Conservation (phyloP, 2,797 vertebrate species). For the Peromyscus aztecus region DNA sequence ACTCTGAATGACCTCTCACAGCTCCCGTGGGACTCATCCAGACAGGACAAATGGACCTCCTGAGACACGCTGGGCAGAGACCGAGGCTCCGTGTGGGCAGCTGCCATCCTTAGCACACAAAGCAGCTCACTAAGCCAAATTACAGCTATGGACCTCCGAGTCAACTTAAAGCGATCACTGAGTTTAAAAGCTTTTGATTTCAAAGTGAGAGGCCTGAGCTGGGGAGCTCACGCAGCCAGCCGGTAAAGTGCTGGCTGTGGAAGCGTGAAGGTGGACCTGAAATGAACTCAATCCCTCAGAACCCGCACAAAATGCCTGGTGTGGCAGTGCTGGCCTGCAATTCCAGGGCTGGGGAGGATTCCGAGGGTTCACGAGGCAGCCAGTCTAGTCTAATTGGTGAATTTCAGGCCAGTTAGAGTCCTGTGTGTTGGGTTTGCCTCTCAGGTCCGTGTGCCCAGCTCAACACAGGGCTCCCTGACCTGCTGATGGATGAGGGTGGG, state of each 20-base stretch:
- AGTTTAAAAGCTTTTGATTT: not conserved
- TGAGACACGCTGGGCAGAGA: not conserved
- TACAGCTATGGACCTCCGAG: not conserved
- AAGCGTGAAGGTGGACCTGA: not conserved
- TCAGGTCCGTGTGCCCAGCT: not conserved
- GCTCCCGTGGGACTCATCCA: not conserved
- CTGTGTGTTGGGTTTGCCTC: not conserved
- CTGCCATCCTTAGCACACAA: not conserved
- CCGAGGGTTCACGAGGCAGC: not conserved
- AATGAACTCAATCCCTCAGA: not conserved
- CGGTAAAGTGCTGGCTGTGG: not conserved
- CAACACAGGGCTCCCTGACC: not conserved
- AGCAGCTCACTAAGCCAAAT: not conserved
- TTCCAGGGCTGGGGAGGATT: not conserved
- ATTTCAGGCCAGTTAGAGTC: not conserved
- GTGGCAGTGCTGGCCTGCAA: not conserved
- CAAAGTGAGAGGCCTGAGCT: not conserved
- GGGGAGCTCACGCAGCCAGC: not conserved
- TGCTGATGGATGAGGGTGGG: fast-evolving
- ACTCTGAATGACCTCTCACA: not conserved
- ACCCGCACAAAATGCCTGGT: not conserved
- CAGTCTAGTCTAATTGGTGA: not conserved
- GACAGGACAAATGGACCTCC: not conserved
- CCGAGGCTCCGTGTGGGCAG: not conserved
- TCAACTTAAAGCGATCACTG: not conserved